Conservation (phyloP, 2,888 invertebrate species). For the Melanostoma mellinum region DNA sequence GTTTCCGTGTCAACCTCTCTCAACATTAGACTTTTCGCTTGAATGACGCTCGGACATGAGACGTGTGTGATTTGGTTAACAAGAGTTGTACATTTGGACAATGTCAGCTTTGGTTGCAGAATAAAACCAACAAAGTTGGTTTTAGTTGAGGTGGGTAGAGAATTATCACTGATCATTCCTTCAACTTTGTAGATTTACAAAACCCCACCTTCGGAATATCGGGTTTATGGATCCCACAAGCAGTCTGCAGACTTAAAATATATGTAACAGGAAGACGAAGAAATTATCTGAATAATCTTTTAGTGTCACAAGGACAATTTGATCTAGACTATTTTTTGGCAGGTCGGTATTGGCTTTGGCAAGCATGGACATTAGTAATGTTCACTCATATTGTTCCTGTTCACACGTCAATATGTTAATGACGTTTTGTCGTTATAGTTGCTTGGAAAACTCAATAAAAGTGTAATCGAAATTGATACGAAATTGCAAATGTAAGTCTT, state of each 20-base stretch:
- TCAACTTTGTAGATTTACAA: constrained; percentile 25
- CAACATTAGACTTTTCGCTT: constrained; percentile 38
- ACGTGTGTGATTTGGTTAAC: constrained; percentile 15
- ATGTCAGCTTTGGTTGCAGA: constrained; percentile 3
- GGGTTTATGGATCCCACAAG: constrained; percentile 18
- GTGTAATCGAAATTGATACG: no score
- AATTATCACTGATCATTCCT: constrained; percentile 33
- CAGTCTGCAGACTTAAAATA: constrained; percentile 3
- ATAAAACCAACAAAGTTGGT: constrained; percentile 5
- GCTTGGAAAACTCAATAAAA: no score
- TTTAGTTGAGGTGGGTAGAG: constrained; percentile 29
- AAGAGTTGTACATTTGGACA: constrained; percentile 3
- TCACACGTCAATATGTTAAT: no score
- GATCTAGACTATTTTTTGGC: no score
- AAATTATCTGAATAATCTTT: constrained; percentile 10
- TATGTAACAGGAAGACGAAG: constrained; percentile 17
- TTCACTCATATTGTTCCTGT: no score
- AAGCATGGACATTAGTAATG: no score
- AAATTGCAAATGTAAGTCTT: no score
- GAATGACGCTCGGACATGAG: constrained; percentile 22
- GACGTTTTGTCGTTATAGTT: no score
- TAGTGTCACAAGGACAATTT: not conserved
- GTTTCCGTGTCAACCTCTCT: constrained; percentile 46
- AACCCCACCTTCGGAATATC: constrained; percentile 25
- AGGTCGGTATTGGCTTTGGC: no score